Base-by-base conservation (phyloP, 1,140 invertebrate genomes). In the Sycophila sp. region DNA sequence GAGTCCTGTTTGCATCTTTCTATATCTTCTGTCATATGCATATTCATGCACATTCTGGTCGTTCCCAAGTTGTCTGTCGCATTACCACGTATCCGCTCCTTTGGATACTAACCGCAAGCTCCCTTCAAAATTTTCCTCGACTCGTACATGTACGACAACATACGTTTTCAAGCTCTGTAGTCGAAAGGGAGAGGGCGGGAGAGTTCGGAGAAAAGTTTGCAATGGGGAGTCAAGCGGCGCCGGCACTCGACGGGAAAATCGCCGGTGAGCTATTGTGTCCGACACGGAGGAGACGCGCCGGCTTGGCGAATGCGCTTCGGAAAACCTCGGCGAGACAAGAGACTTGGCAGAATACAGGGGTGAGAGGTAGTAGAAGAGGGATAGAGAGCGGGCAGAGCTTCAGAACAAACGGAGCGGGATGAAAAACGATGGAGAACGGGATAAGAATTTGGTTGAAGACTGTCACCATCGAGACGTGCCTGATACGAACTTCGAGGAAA, bases 181-280 rank as follows among this genome's bases (percentile, higher is more conserved):
- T n/a, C 13, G 15, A 22, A 13, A 22, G 24, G 7, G 10, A 47
- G 42, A 22, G 24, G 5, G 4, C 17, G n/a, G 24, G 42, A 24
- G 49, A 53, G 49, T 5, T 2, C 19, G 26, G 19, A 53, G 49
- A 10, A 28, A 53, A 30, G 22, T 53, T 53, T 13, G 26, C 26
- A 30, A 11, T n/a, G n/a, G n/a, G n/a, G 53, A 75, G 73, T 71
- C 73, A 73, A 77, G 72, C 76, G 62, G 71, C 71, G 74, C 76
- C 76, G 62, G 71, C 71, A 75, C 76, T 75, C 72, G 71, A 59
- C 70, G 63, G 47, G 70, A 55, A 74, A 73, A 76, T 74, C 74
- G 69, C 73, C 59, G 63, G 30, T 60, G 59, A 66, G 53, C 70
- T 32, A 76, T 76, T 76, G 77, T 75, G 73, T 74, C 38, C 65